Evolutionary conservation across 2,888 invertebrate species (phyloP).

Genomic region (Lasioglossum malachurum): DNA sequence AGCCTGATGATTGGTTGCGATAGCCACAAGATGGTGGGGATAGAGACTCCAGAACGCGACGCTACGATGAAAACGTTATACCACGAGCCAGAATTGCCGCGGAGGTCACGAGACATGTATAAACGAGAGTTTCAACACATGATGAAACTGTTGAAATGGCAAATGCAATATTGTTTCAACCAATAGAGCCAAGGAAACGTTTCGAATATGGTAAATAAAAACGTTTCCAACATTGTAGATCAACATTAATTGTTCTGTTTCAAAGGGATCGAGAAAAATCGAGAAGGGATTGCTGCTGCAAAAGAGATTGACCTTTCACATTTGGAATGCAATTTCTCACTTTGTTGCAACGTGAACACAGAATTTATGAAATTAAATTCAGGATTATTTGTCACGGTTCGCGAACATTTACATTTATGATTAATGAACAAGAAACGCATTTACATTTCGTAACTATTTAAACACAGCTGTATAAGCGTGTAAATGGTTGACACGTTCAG

Average conservation of each 20-base stretch:
- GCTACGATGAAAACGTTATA: not conserved
- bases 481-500: not conserved
- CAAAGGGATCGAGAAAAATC: too few species aligned
- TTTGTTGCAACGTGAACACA: not conserved
- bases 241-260: not conserved
- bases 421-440: not conserved
- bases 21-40: not conserved
- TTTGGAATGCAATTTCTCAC: not conserved
- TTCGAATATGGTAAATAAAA: not conserved
- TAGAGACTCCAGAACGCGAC: not conserved
- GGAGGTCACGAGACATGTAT: slow-evolving; percentile 3
- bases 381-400: not conserved
- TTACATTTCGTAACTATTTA: not conserved
- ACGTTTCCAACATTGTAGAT: not conserved
- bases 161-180: not conserved
- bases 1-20: not conserved
- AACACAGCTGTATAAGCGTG: not conserved
- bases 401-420: not conserved
- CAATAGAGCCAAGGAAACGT: too few species aligned
- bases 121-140: not conserved
- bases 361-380: not conserved
- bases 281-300: not conserved
- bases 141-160: not conserved
- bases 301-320: not conserved
- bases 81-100: not conserved